A percentile compares a stretch with the other conserved stretches of the same genome.
phyloP scores from a whole-genome alignment of 2,888 invertebrate genomes.

The Trichacis sp. region DNA sequence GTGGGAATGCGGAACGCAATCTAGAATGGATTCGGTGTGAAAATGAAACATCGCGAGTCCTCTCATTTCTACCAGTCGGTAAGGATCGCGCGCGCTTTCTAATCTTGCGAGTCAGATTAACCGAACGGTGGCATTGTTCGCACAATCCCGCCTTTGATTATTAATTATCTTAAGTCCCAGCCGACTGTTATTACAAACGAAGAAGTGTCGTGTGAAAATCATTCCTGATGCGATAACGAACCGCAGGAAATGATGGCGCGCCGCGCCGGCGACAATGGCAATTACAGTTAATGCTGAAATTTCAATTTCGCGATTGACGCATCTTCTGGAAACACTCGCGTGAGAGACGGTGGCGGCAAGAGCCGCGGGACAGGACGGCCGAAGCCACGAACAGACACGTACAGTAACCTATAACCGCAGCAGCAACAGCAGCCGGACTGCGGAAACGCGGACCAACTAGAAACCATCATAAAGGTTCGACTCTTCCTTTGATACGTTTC shows the following conservation, averaged over 20 bases:
- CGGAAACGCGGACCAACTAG: constrained; percentile 60
- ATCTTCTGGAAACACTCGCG: constrained; percentile 34
- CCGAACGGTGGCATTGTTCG: constrained; percentile 23
- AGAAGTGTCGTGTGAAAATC: constrained; percentile 30
- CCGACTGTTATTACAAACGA: constrained; percentile 18
- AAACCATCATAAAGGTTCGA: constrained; percentile 67
- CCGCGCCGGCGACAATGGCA: constrained; percentile 54
- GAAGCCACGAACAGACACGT: constrained; percentile 42
- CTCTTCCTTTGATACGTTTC: constrained; percentile 64
- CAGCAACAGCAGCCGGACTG: constrained; percentile 50
- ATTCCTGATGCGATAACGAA: constrained; percentile 39
- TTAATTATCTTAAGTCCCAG: constrained; percentile 19
- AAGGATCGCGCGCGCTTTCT: constrained; percentile 28
- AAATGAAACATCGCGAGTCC: constrained; percentile 25
- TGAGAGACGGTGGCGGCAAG: constrained; percentile 25
- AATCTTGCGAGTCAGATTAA: constrained; percentile 19
- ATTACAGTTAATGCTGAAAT: constrained; percentile 62
- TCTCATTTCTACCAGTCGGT: constrained; percentile 9
- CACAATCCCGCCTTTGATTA: constrained; percentile 26
- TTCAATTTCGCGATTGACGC: constrained; percentile 63
- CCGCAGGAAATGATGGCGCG: constrained; percentile 30
- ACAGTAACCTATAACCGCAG: constrained; percentile 51
- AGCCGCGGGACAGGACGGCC: constrained; percentile 26
- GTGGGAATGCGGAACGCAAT: constrained; percentile 35
- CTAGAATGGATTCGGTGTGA: constrained; percentile 33